Base-by-base conservation (phyloP, 64 coral and sea anemone genomes). In the Dendronephthya gigantea region DNA sequence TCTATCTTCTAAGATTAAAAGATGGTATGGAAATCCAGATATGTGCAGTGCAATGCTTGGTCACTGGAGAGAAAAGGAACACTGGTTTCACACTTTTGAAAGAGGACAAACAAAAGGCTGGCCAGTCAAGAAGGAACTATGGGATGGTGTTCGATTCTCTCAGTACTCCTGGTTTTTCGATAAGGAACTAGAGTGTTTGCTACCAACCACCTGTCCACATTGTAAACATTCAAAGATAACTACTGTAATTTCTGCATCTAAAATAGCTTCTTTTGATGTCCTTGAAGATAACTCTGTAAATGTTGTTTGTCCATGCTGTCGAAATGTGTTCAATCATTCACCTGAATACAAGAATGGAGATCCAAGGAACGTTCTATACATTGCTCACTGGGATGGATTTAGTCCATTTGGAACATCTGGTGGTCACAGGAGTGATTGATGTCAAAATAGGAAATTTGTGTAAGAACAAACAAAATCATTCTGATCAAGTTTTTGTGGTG, bases 331-430 rank as follows among this genome's bases (percentile, higher is more conserved):
- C 45, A 82, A 34, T 15, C 43, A 90, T 85, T 37, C n/a, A 75
- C 83, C 83, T 50, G 72, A 50, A 52, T 81, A 79, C 22, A 23
- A 38, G 5, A 55, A 32, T 49, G 88, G 88, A 48, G 88, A 90
- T 81, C 88, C 88, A 5, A 90, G 88, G 68, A 84, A 84, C 33
- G 49, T 90, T 75, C 58, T 85, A 7, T 90, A 85, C 37, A 85
- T 85, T 90, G 88, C 83, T 27, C 88, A 90, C 88, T 90, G 83
- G 88, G 88, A 90, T 90, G 88, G 88, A 0, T 90, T 85, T 47
- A 85, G 62, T 27, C 88, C 88, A 35, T 90, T 90, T 81, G 83
- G 36, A 16, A 83, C 88, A 52, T 76, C 83, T 50, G 88, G 83
- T 36, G 58, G 88, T 74, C 88, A 85, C 48, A 85, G 69, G 88